A percentile compares a stretch with the other conserved stretches of the same genome.
These are phyloP conservation scores for Strigamia transsilvanica DNA, from an alignment of 2,888 invertebrate genomes.

Conservation along the genomic window DNA sequence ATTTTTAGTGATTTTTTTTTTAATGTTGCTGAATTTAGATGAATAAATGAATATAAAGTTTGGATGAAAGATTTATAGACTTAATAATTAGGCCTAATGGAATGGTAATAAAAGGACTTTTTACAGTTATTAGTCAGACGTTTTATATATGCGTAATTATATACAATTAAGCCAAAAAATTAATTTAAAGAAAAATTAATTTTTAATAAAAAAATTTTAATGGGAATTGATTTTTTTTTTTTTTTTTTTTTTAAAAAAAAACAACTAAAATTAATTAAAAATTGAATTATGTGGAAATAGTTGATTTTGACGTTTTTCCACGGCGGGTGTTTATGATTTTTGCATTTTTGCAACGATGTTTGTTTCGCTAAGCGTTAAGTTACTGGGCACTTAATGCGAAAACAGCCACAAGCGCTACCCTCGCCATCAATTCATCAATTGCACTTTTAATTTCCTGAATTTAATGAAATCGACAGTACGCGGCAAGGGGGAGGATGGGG, in stretches of 20 bases:
- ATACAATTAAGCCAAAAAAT: too few species aligned
- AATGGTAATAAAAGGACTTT: neutral
- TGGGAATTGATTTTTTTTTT: too few species aligned
- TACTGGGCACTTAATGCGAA: slow-evolving; percentile 45
- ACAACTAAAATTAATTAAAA: too few species aligned
- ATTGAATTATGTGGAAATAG: too few species aligned
- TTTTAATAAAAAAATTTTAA: too few species aligned
- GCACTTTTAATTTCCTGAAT: slow-evolving; percentile 49
- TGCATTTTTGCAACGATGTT: slow-evolving; percentile 11
- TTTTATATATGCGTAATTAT: too few species aligned
- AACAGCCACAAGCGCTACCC: slow-evolving; percentile 19
- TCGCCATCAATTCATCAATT: slow-evolving; percentile 34
- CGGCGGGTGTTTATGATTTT: neutral
- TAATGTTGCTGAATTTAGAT: neutral
- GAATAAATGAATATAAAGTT: neutral
- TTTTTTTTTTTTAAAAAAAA: too few species aligned
- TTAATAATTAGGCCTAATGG: neutral
- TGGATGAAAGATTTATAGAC: neutral
- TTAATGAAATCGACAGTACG: slow-evolving; percentile 45
- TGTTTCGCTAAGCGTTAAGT: slow-evolving; percentile 42
- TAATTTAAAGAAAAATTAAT: too few species aligned
- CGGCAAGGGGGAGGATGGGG: slow-evolving; percentile 17
- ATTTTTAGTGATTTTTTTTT: neutral
- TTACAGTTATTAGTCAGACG: neutral
- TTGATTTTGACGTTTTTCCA: too few species aligned